These are phyloP conservation scores for Tyto alba DNA, from an alignment of 2,113 vertebrate genomes.

Conservation along the genomic window DNA sequence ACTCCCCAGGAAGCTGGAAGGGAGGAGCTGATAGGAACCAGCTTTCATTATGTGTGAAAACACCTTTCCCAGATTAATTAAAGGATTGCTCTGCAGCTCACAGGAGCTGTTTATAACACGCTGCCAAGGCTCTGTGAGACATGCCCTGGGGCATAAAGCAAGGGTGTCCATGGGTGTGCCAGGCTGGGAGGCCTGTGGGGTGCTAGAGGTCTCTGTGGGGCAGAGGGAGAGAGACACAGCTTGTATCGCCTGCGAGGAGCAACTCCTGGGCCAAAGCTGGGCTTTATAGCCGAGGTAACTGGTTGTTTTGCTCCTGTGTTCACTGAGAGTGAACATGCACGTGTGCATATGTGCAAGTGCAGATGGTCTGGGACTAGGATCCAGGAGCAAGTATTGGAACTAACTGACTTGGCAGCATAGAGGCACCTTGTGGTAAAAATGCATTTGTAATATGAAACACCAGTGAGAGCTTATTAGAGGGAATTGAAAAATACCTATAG, in stretches of 20 bases:
- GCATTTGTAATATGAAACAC: not conserved
- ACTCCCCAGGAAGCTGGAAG: not conserved
- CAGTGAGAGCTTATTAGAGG: not conserved
- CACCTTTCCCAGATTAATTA: not conserved
- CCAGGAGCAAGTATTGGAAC: not conserved
- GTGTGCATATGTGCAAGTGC: accelerated
- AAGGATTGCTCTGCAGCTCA: not conserved
- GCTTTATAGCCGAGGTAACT: not conserved
- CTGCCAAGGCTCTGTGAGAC: accelerated
- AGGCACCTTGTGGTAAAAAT: not conserved
- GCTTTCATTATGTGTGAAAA: not conserved
- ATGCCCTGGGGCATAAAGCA: not conserved
- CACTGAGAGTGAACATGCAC: not conserved
- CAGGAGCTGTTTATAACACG: not conserved
- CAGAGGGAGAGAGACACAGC: not conserved
- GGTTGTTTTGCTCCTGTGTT: not conserved
- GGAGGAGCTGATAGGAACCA: not conserved
- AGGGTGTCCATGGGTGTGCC: not conserved
- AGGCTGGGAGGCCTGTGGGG: not conserved
- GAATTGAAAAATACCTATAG: not conserved
- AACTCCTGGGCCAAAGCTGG: not conserved
- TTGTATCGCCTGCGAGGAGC: accelerated
- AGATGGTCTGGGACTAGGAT: not conserved
- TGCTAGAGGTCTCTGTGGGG: not conserved
- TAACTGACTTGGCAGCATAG: not conserved